Evolutionary conservation across 2,888 invertebrate genomes (phyloP).

Genomic region (Fissipunctia ypsillon): DNA sequence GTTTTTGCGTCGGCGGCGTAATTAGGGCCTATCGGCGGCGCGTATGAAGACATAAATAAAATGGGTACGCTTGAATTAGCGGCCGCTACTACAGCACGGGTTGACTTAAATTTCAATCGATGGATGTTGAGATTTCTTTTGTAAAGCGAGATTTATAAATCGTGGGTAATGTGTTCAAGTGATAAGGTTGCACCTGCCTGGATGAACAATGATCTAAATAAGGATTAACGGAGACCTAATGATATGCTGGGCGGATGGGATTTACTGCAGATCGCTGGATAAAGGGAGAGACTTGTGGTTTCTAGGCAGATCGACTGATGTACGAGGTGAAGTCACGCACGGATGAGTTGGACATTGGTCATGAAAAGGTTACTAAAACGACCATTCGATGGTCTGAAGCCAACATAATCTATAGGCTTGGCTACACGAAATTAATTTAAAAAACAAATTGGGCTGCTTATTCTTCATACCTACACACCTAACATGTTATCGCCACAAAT

Average conservation of each 20-base stretch:
- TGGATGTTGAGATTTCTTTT: constrained; percentile 76
- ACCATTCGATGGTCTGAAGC: background rate
- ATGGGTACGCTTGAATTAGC: constrained; percentile 85
- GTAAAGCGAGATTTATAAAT: constrained; percentile 61
- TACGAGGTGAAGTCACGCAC: background rate
- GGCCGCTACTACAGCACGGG: constrained; percentile 74
- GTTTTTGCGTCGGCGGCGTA: constrained; percentile 88
- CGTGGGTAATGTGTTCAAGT: constrained; percentile 46
- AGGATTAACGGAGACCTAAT: constrained; percentile 32
- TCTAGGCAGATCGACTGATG: background rate
- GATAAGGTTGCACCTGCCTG: constrained; percentile 55
- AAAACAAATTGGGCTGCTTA: too few species aligned
- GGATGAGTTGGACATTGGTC: background rate
- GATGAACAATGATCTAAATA: constrained; percentile 28
- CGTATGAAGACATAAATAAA: constrained; percentile 91
- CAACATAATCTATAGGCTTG: too few species aligned
- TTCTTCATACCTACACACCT: background rate
- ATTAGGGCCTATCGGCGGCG: constrained; percentile 90
- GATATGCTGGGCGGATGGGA: constrained; percentile 13
- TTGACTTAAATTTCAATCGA: constrained; percentile 85
- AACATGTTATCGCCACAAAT: background rate
- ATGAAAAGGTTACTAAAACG: background rate
- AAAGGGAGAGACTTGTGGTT: constrained; percentile 3
- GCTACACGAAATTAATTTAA: too few species aligned
- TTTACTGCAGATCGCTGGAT: constrained; percentile 28